Conservation (phyloP, 2,888 invertebrate species). For the Oxystoma pomonae region DNA sequence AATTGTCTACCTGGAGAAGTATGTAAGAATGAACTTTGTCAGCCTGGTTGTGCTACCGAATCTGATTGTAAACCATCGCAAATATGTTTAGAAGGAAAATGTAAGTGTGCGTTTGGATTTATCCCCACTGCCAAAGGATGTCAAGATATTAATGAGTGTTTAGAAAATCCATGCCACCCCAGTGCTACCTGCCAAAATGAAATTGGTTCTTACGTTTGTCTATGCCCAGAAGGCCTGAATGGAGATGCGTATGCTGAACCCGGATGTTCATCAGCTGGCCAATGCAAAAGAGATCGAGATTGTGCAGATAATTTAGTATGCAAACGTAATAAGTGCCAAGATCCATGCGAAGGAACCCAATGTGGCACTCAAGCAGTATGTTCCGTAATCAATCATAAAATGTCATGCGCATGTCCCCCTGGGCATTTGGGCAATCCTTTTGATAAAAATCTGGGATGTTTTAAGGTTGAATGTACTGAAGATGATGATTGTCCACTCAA, state of each 20-base stretch:
- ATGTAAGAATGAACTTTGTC: slow-evolving; percentile 74
- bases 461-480: slow-evolving; percentile 81
- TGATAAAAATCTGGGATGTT: slow-evolving; percentile 74
- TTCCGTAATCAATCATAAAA: slow-evolving; percentile 65
- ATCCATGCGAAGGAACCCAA: slow-evolving; percentile 68
- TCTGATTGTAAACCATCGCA: slow-evolving; percentile 76
- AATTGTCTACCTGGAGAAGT: slow-evolving; percentile 89
- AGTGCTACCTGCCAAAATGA: slow-evolving; percentile 76
- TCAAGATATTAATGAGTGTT: slow-evolving; percentile 79
- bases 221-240: slow-evolving; percentile 74
- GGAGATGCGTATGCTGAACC: slow-evolving; percentile 68
- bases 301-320: slow-evolving; percentile 76
- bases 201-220: slow-evolving; percentile 75
- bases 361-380: slow-evolving; percentile 80
- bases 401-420: slow-evolving; percentile 72
- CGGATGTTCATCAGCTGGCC: slow-evolving; percentile 73
- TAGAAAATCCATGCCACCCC: slow-evolving; percentile 71
- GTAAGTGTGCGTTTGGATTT: slow-evolving; percentile 75
- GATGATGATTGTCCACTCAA: slow-evolving; percentile 71
- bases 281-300: slow-evolving; percentile 69
- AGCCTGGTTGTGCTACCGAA: slow-evolving; percentile 77
- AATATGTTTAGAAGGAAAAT: slow-evolving; percentile 69
- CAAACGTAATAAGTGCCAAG: slow-evolving; percentile 69
- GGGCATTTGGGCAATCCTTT: slow-evolving; percentile 80
- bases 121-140: slow-evolving; percentile 70